Evolutionary conservation across 2,888 invertebrate genomes (phyloP).

Genomic region (Enoplolaimus lenunculus): DNA sequence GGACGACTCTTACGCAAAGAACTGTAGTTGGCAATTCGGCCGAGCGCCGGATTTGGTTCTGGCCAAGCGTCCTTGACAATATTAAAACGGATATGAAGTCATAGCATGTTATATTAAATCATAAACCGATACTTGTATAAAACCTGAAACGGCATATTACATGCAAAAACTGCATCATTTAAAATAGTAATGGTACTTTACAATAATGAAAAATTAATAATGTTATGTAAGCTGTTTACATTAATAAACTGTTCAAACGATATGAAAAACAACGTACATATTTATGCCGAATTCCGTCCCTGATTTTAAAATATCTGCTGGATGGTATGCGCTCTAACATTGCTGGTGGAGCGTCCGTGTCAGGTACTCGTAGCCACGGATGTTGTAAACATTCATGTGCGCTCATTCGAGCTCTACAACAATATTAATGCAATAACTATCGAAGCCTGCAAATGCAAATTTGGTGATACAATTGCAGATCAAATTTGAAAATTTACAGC

Average conservation of each 20-base stretch:
- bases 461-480: not conserved
- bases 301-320: slow-evolving; percentile 66
- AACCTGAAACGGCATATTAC: too few species aligned
- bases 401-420: slow-evolving; percentile 87
- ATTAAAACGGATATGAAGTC: too few species aligned
- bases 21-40: slow-evolving; percentile 89
- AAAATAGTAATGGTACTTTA: too few species aligned
- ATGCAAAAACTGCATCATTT: too few species aligned
- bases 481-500: slow-evolving; percentile 13
- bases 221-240: too few species aligned
- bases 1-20: slow-evolving; percentile 82
- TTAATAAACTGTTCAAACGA: too few species aligned
- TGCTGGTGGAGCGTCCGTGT: slow-evolving; percentile 48
- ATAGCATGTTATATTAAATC: not conserved
- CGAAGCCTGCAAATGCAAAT: not conserved
- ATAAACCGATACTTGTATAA: not conserved
- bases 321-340: slow-evolving; percentile 56
- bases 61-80: slow-evolving; percentile 47
- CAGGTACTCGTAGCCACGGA: slow-evolving; percentile 65
- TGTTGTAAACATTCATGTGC: slow-evolving; percentile 92
- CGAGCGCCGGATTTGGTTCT: slow-evolving; percentile 72
- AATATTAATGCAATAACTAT: slow-evolving; percentile 30
- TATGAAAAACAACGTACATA: slow-evolving; percentile 45
- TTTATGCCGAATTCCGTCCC: slow-evolving; percentile 65
- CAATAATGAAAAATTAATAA: too few species aligned